Percentiles rank a stretch among this genome's conserved stretches.
These are phyloP conservation scores for Melipona bicolor DNA, from an alignment of 2,888 invertebrate genomes.

Conservation along the genomic window DNA sequence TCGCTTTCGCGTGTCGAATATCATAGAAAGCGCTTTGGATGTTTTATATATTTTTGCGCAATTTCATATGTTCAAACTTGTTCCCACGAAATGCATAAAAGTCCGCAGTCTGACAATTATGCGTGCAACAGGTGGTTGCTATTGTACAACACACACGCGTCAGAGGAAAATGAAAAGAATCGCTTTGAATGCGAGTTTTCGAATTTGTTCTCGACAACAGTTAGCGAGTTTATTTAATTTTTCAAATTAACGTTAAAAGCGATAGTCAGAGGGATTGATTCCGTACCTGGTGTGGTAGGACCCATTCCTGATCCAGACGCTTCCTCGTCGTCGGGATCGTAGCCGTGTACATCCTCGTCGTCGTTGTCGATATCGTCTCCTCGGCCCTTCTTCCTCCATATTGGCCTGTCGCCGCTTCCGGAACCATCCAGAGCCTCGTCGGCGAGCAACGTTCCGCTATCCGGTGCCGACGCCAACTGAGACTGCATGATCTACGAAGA, in stretches of 20 bases:
- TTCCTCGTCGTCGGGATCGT: conserved; percentile 75
- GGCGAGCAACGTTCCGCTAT: conserved; percentile 77
- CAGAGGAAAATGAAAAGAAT: too few species aligned
- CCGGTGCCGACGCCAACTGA: conserved; percentile 81
- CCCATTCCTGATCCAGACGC: conserved; percentile 80
- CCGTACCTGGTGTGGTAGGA: conserved; percentile 72
- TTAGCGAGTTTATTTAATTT: neutral
- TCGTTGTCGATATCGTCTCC: conserved; percentile 69
- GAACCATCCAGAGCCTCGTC: conserved; percentile 82
- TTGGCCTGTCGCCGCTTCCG: conserved; percentile 80
- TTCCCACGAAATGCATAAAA: too few species aligned
- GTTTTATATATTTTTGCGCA: too few species aligned
- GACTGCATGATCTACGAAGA: conserved; percentile 77
- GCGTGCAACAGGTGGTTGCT: too few species aligned
- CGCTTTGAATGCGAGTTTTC: too few species aligned
- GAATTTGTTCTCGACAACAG: too few species aligned
- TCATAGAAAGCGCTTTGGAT: too few species aligned
- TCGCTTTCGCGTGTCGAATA: too few species aligned
- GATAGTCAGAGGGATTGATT: too few species aligned
- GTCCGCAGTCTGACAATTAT: too few species aligned
- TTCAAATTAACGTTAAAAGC: neutral
- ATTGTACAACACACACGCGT: too few species aligned
- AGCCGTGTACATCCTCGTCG: conserved; percentile 72
- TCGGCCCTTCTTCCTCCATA: conserved; percentile 65
- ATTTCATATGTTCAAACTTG: too few species aligned